Evolutionary conservation across 2,113 vertebrate species (phyloP), one percentile per base, ranked within the genome.

Genomic region (Nothobranchius kuhntae): DNA sequence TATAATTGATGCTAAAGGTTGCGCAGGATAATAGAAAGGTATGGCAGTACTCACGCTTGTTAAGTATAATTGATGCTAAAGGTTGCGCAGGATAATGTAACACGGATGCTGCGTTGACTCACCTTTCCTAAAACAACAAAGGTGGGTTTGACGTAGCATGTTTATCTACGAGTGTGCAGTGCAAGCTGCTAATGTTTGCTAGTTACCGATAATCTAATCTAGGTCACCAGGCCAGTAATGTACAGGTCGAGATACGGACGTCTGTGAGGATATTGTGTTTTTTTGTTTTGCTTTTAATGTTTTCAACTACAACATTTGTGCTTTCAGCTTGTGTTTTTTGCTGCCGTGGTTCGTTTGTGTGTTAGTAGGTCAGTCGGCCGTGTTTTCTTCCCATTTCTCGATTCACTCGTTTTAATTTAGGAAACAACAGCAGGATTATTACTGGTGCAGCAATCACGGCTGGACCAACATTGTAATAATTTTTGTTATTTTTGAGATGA

Each of bases 351-450:
- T 61, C 65, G 15, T 15, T 55, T 71, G 1, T 11, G 56, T 83
- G 83, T 83, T 70, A 86, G 75, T 85, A 61, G 68, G 83, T 84
- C 76, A 81, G n/a, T 6, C 45, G 76, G 78, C 71, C 78, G 77
- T 65, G 21, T 76, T 83, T 72, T 35, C 67, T 30, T 30, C 15
- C 11, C 54, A 46, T 0, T 44, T 36, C 45, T 53, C 63, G 48
- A 21, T 51, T 51, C n/a, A 47, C 1, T 21, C 8, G 17, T 51
- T 51, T 51, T 7, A 9, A 51, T 51, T 21, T 51, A 8, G 13
- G n/a, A 7, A 51, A 21, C 3, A 21, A 51, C 48, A 9, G 7
- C 8, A n/a, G 8, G 15, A 5, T 17, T 17, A 50, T n/a, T 50
- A 17, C 8, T n/a, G 15, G 4, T n/a, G 7, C 15, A 50, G 8